These are phyloP conservation scores for Lepus oiostolus DNA, from an alignment of 2,797 vertebrate genomes.

Conservation along the genomic window DNA sequence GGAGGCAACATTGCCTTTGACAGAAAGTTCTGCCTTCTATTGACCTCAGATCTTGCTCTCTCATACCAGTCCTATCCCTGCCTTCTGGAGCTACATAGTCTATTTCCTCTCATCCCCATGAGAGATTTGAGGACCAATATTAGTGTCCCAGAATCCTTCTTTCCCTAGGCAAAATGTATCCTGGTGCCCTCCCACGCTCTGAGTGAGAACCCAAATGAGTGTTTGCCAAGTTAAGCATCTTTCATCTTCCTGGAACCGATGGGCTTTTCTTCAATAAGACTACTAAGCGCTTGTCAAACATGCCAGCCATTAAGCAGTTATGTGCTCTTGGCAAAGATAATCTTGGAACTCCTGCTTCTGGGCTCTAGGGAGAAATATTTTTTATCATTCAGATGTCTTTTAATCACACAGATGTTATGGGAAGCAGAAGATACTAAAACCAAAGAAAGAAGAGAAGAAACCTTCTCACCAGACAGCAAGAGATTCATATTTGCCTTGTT, in stretches of 20 bases:
- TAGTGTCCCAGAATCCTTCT: background rate
- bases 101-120: background rate
- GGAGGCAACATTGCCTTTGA: background rate
- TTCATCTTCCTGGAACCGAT: slow-evolving; percentile 87
- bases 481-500: slow-evolving; percentile 76
- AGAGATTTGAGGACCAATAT: background rate
- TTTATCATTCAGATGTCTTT: slow-evolving; percentile 88
- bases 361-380: slow-evolving; percentile 86
- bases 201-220: slow-evolving; percentile 76
- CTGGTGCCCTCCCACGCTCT: background rate
- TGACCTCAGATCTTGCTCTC: background rate
- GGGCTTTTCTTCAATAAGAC: slow-evolving; percentile 87
- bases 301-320: slow-evolving; percentile 88
- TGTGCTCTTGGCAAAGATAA: slow-evolving; percentile 87
- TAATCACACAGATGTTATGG: slow-evolving; percentile 86
- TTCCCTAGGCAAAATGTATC: background rate
- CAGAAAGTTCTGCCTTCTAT: background rate
- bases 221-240: slow-evolving; percentile 89
- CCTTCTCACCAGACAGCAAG: slow-evolving; percentile 70
- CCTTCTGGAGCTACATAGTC: background rate
- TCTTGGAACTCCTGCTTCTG: slow-evolving; percentile 86
- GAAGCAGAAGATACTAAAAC: slow-evolving; percentile 81
- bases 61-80: background rate
- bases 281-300: slow-evolving; percentile 87
- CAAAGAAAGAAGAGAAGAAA: slow-evolving; percentile 61